Evolutionary conservation across 2,797 vertebrate genomes (phyloP), one percentile per base, ranked within the genome.

Genomic region (Tapera naevia): DNA sequence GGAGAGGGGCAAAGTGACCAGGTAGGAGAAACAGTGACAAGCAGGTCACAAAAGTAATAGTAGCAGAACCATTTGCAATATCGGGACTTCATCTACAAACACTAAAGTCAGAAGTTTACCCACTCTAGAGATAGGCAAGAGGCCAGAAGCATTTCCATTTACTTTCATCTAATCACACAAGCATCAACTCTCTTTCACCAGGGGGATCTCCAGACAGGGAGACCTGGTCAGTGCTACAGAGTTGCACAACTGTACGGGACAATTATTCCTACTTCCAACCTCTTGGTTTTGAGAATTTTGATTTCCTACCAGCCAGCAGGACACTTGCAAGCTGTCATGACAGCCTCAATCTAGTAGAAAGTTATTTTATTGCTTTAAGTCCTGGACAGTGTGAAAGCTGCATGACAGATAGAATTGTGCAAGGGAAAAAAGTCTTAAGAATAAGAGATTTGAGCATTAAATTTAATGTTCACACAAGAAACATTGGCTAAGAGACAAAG

Each of bases 351-450:
- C 45, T 62, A 93, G 86, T 35, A 85, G 74, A 83, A 93, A 92
- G 74, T 69, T 84, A 78, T 85, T 87, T 89, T 87, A 73, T 89
- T 91, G 88, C 86, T 96, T 75, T 39, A 85, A 91, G 56, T 67
- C 53, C 28, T 70, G 56, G 37, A 45, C 57, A 91, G 60, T 9
- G 13, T 33, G 46, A 88, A 93, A 96, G 28, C 81, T 82, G 64
- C 67, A 87, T 45, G 83, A 96, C 58, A 91, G 27, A 53, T 27
- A 53, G 73, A 95, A 91, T 28, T 71, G 33, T 48, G 7, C 33
- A 65, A 46, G 27, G 72, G 30, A 92, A 88, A 94, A 62, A 67
- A 62, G 43, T 75, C 61, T 69, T 41, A 86, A 61, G 69, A 92
- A 78, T 64, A 78, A 76, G 17, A 86, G 43, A 80, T 74, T 18